Base-by-base conservation (phyloP, 2,888 invertebrate species). In the Pocota personata region DNA sequence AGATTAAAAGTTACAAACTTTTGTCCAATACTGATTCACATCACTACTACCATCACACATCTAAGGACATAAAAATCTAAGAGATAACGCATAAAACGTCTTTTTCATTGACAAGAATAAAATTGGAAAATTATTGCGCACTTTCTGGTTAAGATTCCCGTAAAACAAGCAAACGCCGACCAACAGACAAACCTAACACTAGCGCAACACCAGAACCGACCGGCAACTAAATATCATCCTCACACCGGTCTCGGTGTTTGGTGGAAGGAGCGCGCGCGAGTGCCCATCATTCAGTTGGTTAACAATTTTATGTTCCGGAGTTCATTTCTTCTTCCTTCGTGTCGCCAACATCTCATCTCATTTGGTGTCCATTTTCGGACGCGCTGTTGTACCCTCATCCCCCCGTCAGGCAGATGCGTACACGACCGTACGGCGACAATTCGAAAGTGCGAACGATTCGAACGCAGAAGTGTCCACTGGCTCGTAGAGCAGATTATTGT, bases 51-150 rank as follows among this genome's bases (percentile, higher is more conserved):
- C 55, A 69, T n/a, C 58, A 32, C 58, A 55, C 19, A 21, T 75
- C 64, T 64, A 58, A 71, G 69, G 52, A 76, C 75, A 80, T 86
- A 86, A 86, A 82, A 80, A 86, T 82, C 67, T 82, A 62, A 76
- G 55, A 86, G 82, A 72, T 86, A 86, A 72, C 80, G 57, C 86
- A 86, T 86, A 86, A 86, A 86, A 86, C 55, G 82, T 77, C 82
- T 77, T 86, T 72, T 86, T 86, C 86, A 86, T 86, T 86, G 86
- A 86, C 76, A 86, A 82, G 72, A 82, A 86, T 86, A 86, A 86
- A 86, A 86, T 86, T 86, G 76, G 82, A 86, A 86, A 86, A 86
- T 82, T 82, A 86, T 86, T 77, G 86, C 80, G 82, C 82, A 86
- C 77, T 86, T 82, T 86, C 82, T 82, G 77, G 82, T 82, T 86